phyloP scores from a whole-genome alignment of 2,888 invertebrate genomes.

The Sarcophaga caerulescens region DNA sequence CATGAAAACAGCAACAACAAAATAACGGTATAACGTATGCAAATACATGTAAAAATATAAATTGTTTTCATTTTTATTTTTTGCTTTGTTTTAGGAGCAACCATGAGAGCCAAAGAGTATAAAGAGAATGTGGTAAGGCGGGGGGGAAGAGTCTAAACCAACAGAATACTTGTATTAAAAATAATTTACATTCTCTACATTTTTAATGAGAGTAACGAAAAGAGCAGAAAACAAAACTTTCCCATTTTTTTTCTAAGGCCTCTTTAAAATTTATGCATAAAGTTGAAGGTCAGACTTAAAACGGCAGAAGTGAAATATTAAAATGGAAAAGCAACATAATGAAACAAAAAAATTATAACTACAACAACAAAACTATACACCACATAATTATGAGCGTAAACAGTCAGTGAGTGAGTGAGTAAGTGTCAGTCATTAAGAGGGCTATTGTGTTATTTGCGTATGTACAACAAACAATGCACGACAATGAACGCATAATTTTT shows the following conservation, averaged over 20 bases:
- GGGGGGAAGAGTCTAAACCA: no score
- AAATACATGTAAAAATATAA: slow-evolving; percentile 27
- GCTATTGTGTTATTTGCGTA: background rate
- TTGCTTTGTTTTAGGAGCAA: background rate
- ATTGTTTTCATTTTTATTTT: slow-evolving; percentile 12
- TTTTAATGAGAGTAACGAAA: slow-evolving; percentile 45
- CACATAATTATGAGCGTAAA: slow-evolving; percentile 25
- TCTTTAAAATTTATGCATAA: slow-evolving; percentile 46
- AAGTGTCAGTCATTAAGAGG: slow-evolving; percentile 29
- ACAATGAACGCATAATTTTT: slow-evolving; percentile 11
- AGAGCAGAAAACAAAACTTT: background rate
- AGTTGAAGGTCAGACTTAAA: slow-evolving; percentile 61
- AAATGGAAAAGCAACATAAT: slow-evolving; percentile 34
- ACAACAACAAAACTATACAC: slow-evolving; percentile 1
- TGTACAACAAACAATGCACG: slow-evolving; percentile 20
- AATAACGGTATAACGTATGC: slow-evolving; percentile 14
- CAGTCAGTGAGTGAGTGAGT: background rate
- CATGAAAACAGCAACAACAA: slow-evolving; percentile 37
- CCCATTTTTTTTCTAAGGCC: slow-evolving; percentile 21
- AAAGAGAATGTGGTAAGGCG: no score
- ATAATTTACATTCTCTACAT: slow-evolving; percentile 49
- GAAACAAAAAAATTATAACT: background rate
- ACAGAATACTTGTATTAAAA: slow-evolving; percentile 25
- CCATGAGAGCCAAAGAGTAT: no score
- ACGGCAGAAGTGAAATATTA: slow-evolving; percentile 49